Conservation (phyloP, 2,888 invertebrate species). For the Uropetala carovei region DNA sequence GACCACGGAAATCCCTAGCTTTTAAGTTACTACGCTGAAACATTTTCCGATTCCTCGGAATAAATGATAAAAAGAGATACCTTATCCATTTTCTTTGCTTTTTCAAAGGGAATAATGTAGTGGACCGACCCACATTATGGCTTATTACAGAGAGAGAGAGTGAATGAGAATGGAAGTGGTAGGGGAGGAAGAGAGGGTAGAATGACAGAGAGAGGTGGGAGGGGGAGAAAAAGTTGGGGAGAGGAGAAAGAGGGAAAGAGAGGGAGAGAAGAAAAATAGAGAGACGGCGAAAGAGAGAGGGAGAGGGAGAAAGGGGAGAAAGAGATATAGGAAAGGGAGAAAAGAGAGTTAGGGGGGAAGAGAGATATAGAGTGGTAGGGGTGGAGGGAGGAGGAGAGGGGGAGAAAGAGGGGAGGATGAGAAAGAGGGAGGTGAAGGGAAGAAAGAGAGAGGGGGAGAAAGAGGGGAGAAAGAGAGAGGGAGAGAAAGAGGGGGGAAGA, state of each 20-base stretch:
- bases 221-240: neutral
- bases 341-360: neutral
- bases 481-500: too few species aligned
- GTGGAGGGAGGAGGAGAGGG: neutral
- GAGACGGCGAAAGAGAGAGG: neutral
- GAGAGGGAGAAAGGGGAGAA: neutral
- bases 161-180: too few species aligned
- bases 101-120: slow-evolving; percentile 18
- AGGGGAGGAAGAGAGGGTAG: too few species aligned
- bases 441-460: too few species aligned
- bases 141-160: neutral
- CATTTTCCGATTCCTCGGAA: neutral
- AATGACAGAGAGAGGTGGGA: too few species aligned
- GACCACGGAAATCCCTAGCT: neutral
- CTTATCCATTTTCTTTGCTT: neutral
- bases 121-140: neutral
- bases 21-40: neutral
- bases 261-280: neutral
- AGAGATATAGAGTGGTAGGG: neutral
- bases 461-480: too few species aligned
- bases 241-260: neutral
- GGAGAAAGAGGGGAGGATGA: neutral
- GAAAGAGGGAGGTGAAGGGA: too few species aligned
- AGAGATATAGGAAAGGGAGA: neutral
- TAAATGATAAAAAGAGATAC: neutral